phyloP scores from a whole-genome alignment of 2,113 vertebrate genomes.

The Microcebus tavaratra region DNA sequence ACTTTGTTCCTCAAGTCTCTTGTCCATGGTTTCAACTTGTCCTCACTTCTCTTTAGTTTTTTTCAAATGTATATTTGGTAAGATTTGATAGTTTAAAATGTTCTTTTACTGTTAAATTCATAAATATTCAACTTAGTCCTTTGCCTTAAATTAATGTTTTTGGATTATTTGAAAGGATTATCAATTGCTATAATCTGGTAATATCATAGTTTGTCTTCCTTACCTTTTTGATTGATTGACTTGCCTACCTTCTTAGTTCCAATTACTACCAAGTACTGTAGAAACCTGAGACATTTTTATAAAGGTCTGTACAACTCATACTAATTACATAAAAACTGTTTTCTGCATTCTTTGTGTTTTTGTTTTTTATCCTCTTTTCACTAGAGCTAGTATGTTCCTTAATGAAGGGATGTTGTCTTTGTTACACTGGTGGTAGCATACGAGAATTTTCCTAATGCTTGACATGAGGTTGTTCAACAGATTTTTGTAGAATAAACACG shows the following conservation, averaged over 20 bases:
- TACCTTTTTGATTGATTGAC: constrained; percentile 52
- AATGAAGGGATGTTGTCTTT: constrained; percentile 25
- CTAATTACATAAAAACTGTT: constrained; percentile 9
- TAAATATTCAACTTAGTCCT: constrained; percentile 3
- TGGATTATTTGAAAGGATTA: constrained; percentile 38
- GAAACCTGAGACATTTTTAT: constrained; percentile 65
- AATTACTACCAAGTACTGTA: constrained; percentile 51
- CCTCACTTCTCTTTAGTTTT: not conserved
- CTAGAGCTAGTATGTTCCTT: constrained; percentile 33
- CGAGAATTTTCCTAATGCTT: constrained; percentile 29
- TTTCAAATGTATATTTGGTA: constrained; percentile 2
- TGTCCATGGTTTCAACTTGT: not conserved
- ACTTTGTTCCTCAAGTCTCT: not conserved
- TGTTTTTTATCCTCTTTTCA: constrained; percentile 37
- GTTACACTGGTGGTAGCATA: constrained; percentile 15
- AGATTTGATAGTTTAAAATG: constrained; percentile 38
- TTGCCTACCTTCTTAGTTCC: constrained; percentile 60
- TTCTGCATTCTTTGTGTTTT: constrained; percentile 45
- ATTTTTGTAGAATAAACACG: constrained; percentile 58
- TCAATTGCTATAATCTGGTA: constrained; percentile 21
- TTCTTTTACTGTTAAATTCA: constrained; percentile 4
- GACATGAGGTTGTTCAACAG: not conserved
- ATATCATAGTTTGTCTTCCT: constrained; percentile 10
- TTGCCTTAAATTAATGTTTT: constrained; percentile 29
- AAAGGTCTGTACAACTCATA: constrained; percentile 60